A percentile compares a stretch with the other conserved stretches of the same genome.
These are phyloP conservation scores for Eulemur coronatus DNA, from an alignment of 2,797 vertebrate genomes.

Conservation along the genomic window DNA sequence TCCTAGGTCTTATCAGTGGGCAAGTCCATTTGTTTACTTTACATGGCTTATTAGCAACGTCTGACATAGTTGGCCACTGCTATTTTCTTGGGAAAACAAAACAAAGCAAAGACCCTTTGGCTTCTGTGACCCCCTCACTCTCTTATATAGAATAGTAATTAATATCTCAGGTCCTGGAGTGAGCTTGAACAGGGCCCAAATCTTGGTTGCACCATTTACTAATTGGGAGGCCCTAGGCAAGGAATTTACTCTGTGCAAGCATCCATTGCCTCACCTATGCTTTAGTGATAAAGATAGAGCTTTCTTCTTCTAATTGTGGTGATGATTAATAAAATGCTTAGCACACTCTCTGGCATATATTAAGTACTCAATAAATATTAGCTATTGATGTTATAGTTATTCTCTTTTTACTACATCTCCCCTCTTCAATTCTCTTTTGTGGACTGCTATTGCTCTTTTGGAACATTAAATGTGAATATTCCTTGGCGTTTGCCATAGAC, in stretches of 20 bases:
- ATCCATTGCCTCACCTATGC: background rate
- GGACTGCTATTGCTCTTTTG: background rate
- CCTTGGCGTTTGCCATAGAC: background rate
- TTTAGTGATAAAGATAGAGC: background rate
- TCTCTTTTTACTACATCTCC: background rate
- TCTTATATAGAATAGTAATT: background rate
- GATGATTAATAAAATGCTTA: background rate
- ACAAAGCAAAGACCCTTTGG: background rate
- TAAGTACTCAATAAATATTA: background rate
- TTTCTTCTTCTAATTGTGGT: background rate
- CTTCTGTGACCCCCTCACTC: background rate
- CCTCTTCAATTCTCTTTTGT: background rate
- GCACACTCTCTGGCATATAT: background rate
- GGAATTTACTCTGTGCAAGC: background rate
- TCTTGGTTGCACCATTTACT: background rate
- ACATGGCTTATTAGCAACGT: background rate
- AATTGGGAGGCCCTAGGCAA: background rate
- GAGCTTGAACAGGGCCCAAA: background rate
- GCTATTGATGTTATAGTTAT: constrained; percentile 1
- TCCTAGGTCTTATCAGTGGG: background rate
- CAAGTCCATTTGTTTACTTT: background rate
- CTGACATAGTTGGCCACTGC: background rate
- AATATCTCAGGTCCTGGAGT: background rate
- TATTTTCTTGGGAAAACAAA: background rate
- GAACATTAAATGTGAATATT: background rate